A percentile compares a stretch with the other conserved stretches of the same genome.
Conservation (phyloP, 1,140 invertebrate genomes). For the Eulimnadia texana region DNA sequence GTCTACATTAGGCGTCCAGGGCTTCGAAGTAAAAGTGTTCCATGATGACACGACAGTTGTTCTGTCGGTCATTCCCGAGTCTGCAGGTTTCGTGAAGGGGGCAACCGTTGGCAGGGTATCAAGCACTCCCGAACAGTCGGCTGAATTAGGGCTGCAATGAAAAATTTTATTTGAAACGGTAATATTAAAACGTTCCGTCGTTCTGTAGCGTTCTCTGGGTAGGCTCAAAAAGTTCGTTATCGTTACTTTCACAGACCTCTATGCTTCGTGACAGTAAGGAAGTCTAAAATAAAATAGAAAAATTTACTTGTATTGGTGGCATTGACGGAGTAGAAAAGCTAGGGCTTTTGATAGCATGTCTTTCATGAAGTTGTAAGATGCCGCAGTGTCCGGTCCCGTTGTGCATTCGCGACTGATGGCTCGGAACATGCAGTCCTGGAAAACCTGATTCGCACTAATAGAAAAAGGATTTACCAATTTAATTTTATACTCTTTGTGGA, state of each 20-base stretch:
- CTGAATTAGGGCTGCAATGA: neutral
- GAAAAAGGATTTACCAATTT: too few relatives aligned
- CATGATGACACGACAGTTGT: neutral
- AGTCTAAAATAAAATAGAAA: too few relatives aligned
- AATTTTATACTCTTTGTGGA: neutral
- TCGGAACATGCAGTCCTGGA: slow-evolving; percentile 12
- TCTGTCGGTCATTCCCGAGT: neutral
- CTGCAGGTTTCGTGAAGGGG: neutral
- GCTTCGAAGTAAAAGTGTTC: neutral
- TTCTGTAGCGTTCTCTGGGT: too few relatives aligned
- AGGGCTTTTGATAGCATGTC: slow-evolving; percentile 12
- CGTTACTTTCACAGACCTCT: too few relatives aligned
- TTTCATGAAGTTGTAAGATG: slow-evolving; percentile 3
- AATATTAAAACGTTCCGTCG: neutral
- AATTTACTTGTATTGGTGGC: slow-evolving; percentile 11
- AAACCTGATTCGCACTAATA: slow-evolving; percentile 11
- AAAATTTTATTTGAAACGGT: neutral
- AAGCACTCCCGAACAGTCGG: neutral
- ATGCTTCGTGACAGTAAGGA: too few relatives aligned
- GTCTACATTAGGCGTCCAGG: neutral
- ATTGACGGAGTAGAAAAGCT: slow-evolving; percentile 13
- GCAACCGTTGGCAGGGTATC: neutral
- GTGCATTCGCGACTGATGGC: slow-evolving; percentile 3
- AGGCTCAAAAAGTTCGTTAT: too few relatives aligned
- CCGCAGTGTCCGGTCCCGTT: neutral